Base-by-base conservation (phyloP, 2,888 invertebrate genomes). In the Lampropteryx suffumata region DNA sequence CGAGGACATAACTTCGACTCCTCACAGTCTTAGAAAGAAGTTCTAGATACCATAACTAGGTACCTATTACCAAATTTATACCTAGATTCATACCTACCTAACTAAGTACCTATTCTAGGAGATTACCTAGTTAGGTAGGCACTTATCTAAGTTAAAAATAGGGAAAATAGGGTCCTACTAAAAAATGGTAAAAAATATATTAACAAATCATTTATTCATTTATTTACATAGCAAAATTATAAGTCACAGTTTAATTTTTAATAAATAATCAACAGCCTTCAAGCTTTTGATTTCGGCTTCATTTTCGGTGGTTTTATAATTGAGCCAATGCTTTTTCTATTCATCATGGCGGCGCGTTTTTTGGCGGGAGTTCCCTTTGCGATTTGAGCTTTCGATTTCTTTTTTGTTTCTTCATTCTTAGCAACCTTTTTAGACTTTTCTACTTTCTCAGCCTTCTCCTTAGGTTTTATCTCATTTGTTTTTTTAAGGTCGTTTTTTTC, bases 301-400 rank as follows among this genome's bases (percentile, higher is more conserved):
- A 89, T 88, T 72, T 82, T 86, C 0, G 88, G 88, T 8, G 80
- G 71, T 65, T 86, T 88, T 26, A 84, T 83, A 0, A 88, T 84
- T 0, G 83, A 79, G 0, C 86, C 86, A 0, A 84, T 76, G 12
- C 87, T 88, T 59, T 82, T 88, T 13, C 88, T 64, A 50, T 78
- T 85, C 64, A 75, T 72, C 62, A 82, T 72, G 32, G 61, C 60
- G 0, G 59, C 54, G 3, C 64, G 66, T 54, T 80, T 85, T 60
- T 84, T 81, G 21, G 67, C 33, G n/a, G 82, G 77, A 49, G 80
- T 73, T 0, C 34, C 58, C 42, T 71, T 70, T 3, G 65, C 50
- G 10, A 59, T 54, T 54, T 57, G 69, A 0, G 35, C 55, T 26
- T 62, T 64, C 0, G 35, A 21, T 36, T 59, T 60, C 58, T 67